Evolutionary conservation across 53 echinoderm and acorn worm genomes (phyloP).

Genomic region (Holothuria leucospilota): DNA sequence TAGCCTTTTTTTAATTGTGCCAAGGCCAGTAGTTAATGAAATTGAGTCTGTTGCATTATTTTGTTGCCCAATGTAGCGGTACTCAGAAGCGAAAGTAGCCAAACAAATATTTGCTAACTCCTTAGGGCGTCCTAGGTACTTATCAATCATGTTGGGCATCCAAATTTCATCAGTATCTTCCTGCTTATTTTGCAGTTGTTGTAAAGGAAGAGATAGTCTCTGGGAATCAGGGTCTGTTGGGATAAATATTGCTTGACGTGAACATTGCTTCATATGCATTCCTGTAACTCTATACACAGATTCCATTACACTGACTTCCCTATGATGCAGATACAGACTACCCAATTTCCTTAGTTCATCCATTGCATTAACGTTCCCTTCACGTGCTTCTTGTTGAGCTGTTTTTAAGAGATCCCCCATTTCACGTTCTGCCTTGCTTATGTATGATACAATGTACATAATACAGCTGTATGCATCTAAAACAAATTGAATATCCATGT

Average conservation of each 20-base stretch:
- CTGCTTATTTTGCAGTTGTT: conserved; percentile 31
- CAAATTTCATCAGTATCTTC: conserved; percentile 47
- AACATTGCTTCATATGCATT: conserved; percentile 60
- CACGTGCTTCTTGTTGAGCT: conserved; percentile 63
- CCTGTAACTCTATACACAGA: conserved; percentile 57
- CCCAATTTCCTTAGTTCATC: conserved; percentile 63
- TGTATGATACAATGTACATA: too few species aligned
- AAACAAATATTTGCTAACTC: not conserved
- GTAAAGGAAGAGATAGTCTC: conserved; percentile 28
- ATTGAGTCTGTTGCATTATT: too few species aligned
- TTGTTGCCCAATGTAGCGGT: not conserved
- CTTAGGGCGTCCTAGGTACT: conserved; percentile 20
- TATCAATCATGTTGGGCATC: conserved; percentile 7
- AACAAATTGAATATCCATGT: conserved; percentile 73
- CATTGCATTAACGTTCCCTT: conserved; percentile 69
- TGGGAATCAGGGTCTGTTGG: conserved; percentile 43
- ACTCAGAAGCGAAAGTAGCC: too few species aligned
- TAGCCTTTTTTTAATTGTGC: not conserved
- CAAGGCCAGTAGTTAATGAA: not conserved
- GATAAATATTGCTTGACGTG: conserved; percentile 73
- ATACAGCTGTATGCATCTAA: conserved; percentile 62
- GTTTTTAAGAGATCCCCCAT: conserved; percentile 68
- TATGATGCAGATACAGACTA: conserved; percentile 60
- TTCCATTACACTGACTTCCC: conserved; percentile 61
- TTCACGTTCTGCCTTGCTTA: conserved; percentile 81